Evolutionary conservation across 2,797 vertebrate species (phyloP).

Genomic region (Oreortyx pictus): DNA sequence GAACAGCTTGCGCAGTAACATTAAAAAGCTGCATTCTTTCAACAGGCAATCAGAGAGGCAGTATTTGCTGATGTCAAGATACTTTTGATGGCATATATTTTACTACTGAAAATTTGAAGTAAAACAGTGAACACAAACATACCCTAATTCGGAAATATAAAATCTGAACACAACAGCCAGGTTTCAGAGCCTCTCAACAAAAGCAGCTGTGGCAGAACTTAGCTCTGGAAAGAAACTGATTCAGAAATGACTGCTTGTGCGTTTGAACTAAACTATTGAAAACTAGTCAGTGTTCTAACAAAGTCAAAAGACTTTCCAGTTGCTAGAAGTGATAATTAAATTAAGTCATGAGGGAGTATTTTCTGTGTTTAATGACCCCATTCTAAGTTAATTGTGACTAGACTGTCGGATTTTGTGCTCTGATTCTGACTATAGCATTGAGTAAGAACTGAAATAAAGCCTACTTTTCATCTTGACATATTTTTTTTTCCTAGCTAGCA

Average conservation of each 20-base stretch:
- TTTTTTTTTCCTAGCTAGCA: neutral
- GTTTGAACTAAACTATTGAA: neutral
- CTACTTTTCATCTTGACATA: neutral
- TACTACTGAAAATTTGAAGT: neutral
- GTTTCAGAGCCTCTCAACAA: neutral
- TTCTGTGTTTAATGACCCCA: constrained; percentile 10
- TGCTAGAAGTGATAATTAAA: constrained; percentile 29
- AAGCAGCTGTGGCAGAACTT: neutral
- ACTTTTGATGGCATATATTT: neutral
- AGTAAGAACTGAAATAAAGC: neutral
- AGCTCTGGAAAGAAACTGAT: neutral
- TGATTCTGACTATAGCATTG: neutral
- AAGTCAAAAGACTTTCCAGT: neutral
- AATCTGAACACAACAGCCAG: neutral
- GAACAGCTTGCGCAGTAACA: neutral
- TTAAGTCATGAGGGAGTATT: neutral
- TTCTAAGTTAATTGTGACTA: neutral
- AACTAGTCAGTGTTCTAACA: neutral
- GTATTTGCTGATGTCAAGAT: neutral
- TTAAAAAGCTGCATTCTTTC: neutral
- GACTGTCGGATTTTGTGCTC: neutral
- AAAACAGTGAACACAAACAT: neutral
- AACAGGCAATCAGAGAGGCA: neutral
- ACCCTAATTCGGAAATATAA: neutral
- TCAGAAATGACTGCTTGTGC: neutral